Evolutionary conservation across 2,797 vertebrate species (phyloP).

Genomic region (Rachycentron canadum): DNA sequence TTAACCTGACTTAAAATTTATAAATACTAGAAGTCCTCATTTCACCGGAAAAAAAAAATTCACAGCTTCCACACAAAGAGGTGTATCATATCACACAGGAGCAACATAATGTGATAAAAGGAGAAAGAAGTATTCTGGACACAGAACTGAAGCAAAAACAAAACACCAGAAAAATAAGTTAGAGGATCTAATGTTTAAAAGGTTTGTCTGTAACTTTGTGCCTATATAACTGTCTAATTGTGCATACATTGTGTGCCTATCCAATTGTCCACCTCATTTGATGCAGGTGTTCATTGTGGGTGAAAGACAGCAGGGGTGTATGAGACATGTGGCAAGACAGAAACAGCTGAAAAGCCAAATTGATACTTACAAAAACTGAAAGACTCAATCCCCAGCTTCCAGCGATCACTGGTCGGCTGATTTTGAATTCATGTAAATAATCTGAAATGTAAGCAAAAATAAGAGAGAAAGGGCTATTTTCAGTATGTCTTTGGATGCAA

Average conservation of each 20-base stretch:
- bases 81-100: not conserved
- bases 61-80: conserved; percentile 6
- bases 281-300: conserved; percentile 82
- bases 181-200: conserved; percentile 20
- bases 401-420: conserved; percentile 94
- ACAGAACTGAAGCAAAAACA: conserved; percentile 5
- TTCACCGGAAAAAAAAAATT: conserved; percentile 27
- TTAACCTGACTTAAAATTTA: not conserved
- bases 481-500: conserved; percentile 12
- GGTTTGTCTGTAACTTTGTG: conserved; percentile 47
- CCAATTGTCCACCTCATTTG: conserved; percentile 82
- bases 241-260: conserved; percentile 77
- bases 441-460: conserved; percentile 84
- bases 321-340: conserved; percentile 65
- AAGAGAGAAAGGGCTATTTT: conserved; percentile 32
- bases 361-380: conserved; percentile 97
- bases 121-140: not conserved
- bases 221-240: conserved; percentile 71
- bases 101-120: not conserved
- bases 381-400: conserved; percentile 94
- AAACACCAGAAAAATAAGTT: conserved; percentile 33
- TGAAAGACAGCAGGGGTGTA: conserved; percentile 75
- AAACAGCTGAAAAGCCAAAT: conserved; percentile 74
- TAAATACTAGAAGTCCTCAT: conserved; percentile 13
- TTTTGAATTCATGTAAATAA: conserved; percentile 99